phyloP scores from a whole-genome alignment of 1,140 invertebrate genomes.

The Solenopsis invicta region DNA sequence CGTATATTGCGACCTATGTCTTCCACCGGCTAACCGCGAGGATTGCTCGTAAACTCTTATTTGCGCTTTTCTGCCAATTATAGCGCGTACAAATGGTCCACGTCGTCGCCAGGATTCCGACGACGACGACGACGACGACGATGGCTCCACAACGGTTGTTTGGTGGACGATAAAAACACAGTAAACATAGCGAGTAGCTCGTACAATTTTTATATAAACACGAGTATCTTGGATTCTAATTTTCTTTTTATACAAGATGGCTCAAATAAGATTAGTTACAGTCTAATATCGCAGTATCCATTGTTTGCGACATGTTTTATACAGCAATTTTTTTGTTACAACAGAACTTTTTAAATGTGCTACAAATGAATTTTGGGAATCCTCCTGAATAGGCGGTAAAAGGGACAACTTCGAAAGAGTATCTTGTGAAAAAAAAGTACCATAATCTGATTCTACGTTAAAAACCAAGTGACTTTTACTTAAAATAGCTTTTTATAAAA shows the following conservation, averaged over 20 bases:
- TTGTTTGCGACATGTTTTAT: neutral
- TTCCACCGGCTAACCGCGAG: neutral
- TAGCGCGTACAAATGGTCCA: neutral
- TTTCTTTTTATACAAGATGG: neutral
- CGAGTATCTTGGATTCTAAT: neutral
- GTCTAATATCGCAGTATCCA: neutral
- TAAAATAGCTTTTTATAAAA: neutral
- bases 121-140: no score
- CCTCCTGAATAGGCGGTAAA: neutral
- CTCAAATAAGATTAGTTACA: neutral
- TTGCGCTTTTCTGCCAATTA: slow-evolving; percentile 31
- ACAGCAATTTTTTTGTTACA: neutral
- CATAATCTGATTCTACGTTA: neutral
- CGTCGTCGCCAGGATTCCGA: slow-evolving; percentile 1
- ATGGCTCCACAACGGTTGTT: neutral
- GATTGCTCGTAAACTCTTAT: slow-evolving; percentile 46
- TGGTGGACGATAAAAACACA: neutral
- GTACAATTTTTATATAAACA: slow-evolving; percentile 16
- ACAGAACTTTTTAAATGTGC: neutral
- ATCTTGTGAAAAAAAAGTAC: neutral
- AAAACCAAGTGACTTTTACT: neutral
- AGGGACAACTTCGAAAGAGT: neutral
- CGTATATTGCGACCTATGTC: slow-evolving; percentile 32
- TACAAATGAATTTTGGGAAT: neutral
- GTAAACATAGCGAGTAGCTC: neutral